Conservation (phyloP, 1,140 invertebrate genomes). For the Whitmania pigra region DNA sequence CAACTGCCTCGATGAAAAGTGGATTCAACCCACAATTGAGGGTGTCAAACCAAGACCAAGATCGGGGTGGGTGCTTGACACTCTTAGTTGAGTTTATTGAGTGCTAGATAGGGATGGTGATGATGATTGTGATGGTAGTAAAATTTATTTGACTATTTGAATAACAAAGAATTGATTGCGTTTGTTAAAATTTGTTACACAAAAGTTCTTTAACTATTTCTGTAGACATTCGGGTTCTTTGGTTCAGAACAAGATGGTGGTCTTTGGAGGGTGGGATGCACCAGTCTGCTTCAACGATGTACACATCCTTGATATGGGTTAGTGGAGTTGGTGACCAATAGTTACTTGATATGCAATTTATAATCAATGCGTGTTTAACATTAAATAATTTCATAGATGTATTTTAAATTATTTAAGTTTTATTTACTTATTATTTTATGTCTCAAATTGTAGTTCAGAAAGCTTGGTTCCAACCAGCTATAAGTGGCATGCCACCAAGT, state of each 20-base stretch:
- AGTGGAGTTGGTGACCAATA: constrained; percentile 17
- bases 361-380: too few species aligned
- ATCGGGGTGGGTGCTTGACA: constrained; percentile 33
- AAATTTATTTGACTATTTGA: too few species aligned
- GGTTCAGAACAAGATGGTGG: constrained; percentile 35
- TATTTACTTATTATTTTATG: not conserved
- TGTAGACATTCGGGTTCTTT: constrained; percentile 38
- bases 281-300: constrained; percentile 38
- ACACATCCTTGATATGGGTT: constrained; percentile 37
- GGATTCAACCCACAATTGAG: constrained; percentile 37
- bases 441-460: constrained; percentile 33
- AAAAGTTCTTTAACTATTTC: not conserved
- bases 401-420: too few species aligned
- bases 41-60: constrained; percentile 36
- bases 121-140: not conserved
- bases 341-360: not conserved
- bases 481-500: constrained; percentile 35
- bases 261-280: constrained; percentile 41
- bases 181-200: not conserved
- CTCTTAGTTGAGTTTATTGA: not conserved
- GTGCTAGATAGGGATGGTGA: not conserved
- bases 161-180: too few species aligned
- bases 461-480: constrained; percentile 36
- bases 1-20: constrained; percentile 38
- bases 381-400: too few species aligned